Percentiles rank a stretch among this genome's conserved stretches.
These are phyloP conservation scores for Aphelenchoides besseyi DNA, from an alignment of 1,140 invertebrate species.

Conservation along the genomic window DNA sequence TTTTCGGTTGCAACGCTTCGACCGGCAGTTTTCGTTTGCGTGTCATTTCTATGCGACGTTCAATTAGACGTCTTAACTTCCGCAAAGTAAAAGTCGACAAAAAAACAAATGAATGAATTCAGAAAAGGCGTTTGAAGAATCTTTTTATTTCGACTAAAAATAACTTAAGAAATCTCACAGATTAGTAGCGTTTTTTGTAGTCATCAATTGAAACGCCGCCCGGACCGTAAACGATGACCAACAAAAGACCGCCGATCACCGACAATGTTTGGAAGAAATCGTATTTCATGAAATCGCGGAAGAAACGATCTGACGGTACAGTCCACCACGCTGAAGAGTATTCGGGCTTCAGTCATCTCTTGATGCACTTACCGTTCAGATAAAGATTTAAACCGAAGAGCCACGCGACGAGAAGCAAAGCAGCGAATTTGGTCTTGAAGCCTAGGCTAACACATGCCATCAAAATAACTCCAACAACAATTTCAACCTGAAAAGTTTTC, in stretches of 20 bases:
- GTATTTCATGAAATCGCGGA: slow-evolving; percentile 98
- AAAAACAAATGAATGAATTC: not conserved
- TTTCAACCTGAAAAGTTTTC: slow-evolving; percentile 75
- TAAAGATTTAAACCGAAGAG: slow-evolving; percentile 87
- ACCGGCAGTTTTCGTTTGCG: not conserved
- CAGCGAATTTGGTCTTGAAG: slow-evolving; percentile 96
- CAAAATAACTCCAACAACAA: slow-evolving; percentile 84
- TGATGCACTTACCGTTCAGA: too few species aligned
- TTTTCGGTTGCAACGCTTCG: not conserved
- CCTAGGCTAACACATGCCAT: slow-evolving; percentile 95
- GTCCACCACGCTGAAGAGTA: slow-evolving; percentile 98
- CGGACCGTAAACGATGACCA: slow-evolving; percentile 95
- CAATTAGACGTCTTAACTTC: too few species aligned
- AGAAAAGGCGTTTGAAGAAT: not conserved
- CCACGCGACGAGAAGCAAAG: slow-evolving; percentile 84
- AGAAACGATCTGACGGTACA: slow-evolving; percentile 85
- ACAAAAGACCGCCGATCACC: slow-evolving; percentile 94
- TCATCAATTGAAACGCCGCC: slow-evolving; percentile 99
- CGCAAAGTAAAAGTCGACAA: too few species aligned
- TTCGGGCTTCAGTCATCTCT: too few species aligned
- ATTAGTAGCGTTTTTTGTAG: slow-evolving; percentile 94
- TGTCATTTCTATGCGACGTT: slow-evolving; percentile 9
- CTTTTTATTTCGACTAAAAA: not conserved
- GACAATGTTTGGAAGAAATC: slow-evolving; percentile 86
- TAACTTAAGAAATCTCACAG: not conserved